A percentile compares a stretch with the other conserved stretches of the same genome.
phyloP scores from a whole-genome alignment of 2,888 invertebrate species.

The Philereme transversata region DNA sequence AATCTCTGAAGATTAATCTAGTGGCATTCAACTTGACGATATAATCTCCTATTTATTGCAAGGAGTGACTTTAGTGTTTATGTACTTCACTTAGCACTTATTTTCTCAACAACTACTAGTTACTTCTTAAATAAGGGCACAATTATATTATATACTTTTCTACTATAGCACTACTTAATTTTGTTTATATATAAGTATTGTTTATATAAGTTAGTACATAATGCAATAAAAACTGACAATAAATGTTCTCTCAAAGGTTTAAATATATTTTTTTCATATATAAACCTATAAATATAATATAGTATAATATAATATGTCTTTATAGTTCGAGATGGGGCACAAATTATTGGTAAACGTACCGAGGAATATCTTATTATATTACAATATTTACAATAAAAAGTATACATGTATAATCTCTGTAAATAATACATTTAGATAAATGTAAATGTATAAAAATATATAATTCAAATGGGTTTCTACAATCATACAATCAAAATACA shows the following conservation, averaged over 20 bases:
- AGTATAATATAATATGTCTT: background rate
- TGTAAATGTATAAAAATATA: conserved; percentile 1
- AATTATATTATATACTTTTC: background rate
- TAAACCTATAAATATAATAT: background rate
- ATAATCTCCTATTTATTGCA: too few species aligned
- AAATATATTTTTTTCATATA: background rate
- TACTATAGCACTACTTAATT: background rate
- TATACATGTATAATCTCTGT: background rate
- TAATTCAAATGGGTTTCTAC: conserved; percentile 4
- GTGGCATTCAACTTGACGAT: too few species aligned
- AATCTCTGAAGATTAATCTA: too few species aligned
- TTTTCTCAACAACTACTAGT: conserved; percentile 18
- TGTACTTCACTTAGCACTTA: background rate
- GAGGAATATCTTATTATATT: background rate
- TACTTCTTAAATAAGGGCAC: conserved; percentile 12
- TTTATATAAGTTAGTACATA: background rate
- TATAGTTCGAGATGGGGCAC: background rate
- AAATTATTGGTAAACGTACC: background rate
- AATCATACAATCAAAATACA: conserved; percentile 19
- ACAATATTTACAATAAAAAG: background rate
- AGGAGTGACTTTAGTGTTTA: too few species aligned
- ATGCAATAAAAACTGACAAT: background rate
- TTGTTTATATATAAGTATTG: background rate
- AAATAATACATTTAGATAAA: conserved; percentile 5
- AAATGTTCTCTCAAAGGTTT: background rate